Evolutionary conservation across 2,888 invertebrate species (phyloP).

Genomic region (Eristalinus sepulchralis): DNA sequence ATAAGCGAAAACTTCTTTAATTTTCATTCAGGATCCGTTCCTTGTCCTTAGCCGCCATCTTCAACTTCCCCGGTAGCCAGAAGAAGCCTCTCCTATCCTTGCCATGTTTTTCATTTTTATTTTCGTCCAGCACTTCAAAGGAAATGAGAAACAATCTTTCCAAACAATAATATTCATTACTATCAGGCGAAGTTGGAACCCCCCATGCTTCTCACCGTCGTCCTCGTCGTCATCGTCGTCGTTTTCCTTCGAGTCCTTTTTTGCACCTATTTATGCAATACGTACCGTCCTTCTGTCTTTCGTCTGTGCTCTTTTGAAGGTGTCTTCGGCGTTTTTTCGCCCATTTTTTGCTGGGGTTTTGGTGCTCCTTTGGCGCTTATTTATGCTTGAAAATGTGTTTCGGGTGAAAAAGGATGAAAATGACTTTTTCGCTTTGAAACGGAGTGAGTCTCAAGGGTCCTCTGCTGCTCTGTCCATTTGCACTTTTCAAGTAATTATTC

Average conservation of each 20-base stretch:
- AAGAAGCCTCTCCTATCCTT: neutral
- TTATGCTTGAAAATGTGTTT: conserved; percentile 18
- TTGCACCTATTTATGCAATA: neutral
- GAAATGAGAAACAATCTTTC: conserved; percentile 4
- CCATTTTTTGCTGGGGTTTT: neutral
- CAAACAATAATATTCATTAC: conserved; percentile 53
- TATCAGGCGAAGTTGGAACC: conserved; percentile 18
- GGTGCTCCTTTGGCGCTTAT: neutral
- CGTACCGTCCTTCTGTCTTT: neutral
- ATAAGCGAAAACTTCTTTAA: conserved; percentile 6
- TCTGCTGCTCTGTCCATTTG: conserved; percentile 1
- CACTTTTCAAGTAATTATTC: conserved; percentile 27
- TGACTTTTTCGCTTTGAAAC: conserved; percentile 7
- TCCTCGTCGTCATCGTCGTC: neutral
- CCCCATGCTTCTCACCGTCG: too few relatives aligned
- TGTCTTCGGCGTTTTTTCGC: neutral
- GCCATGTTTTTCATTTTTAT: neutral
- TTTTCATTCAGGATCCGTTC: neutral
- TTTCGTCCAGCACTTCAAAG: neutral
- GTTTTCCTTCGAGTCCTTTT: neutral
- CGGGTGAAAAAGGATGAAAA: neutral
- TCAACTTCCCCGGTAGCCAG: neutral
- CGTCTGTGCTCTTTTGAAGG: neutral
- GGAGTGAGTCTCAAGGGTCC: neutral
- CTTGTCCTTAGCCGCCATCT: neutral